Conservation (phyloP, 35 echinoderm and acorn worm genomes). For the Apostichopus californicus region DNA sequence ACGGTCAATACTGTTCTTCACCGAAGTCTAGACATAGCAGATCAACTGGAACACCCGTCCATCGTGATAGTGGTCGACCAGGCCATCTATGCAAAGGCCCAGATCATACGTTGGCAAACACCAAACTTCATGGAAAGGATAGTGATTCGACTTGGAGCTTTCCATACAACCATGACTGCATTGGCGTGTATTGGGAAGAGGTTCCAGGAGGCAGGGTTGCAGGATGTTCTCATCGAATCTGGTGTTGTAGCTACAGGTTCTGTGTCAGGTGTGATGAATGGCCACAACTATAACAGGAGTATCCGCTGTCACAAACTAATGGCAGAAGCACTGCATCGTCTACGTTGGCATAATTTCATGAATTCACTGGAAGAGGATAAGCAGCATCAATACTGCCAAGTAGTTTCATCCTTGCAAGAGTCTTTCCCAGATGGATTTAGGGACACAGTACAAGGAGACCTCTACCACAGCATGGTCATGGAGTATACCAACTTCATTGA, state of each 20-base stretch:
- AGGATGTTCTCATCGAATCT: conserved; percentile 17
- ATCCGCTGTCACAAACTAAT: conserved; percentile 10
- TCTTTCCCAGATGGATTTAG: conserved; percentile 22
- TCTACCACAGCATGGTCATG: background rate
- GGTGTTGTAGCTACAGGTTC: background rate
- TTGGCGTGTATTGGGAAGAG: conserved; percentile 25
- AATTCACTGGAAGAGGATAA: background rate
- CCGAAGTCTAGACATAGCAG: conserved; percentile 51
- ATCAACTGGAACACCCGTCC: background rate
- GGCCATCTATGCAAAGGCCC: too few relatives aligned
- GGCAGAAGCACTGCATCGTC: conserved; percentile 3
- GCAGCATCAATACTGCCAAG: too few relatives aligned
- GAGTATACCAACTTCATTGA: conserved; percentile 25
- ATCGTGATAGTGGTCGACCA: too few relatives aligned
- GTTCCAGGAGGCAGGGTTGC: background rate
- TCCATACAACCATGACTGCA: background rate
- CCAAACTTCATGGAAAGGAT: background rate
- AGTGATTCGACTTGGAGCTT: background rate
- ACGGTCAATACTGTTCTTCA: conserved; percentile 72
- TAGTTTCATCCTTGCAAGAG: background rate
- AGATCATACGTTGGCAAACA: too few relatives aligned
- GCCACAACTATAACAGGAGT: background rate
- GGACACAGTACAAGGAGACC: background rate
- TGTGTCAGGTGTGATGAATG: background rate
- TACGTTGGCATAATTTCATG: background rate